Percentiles rank a stretch among this genome's conserved stretches.
Evolutionary conservation across 2,113 vertebrate species (phyloP).

Genomic region (Cyprinus carpio): DNA sequence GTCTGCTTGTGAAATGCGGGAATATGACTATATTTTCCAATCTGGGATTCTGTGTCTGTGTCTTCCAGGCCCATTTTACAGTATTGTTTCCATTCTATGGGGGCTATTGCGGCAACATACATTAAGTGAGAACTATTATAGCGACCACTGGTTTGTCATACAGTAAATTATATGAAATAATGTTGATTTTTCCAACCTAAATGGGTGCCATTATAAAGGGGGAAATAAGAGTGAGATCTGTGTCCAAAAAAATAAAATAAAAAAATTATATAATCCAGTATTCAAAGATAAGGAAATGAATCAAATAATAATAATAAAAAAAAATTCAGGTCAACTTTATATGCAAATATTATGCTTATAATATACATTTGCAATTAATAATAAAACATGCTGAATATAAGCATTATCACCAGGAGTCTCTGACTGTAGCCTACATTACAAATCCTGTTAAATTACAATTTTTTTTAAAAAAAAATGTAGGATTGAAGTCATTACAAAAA

Average conservation of each 20-base stretch:
- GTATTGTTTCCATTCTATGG: constrained; percentile 5
- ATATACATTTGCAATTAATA: neutral
- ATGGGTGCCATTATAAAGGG: constrained; percentile 62
- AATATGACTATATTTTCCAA: constrained; percentile 19
- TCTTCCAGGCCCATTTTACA: neutral
- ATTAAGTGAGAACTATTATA: constrained; percentile 25
- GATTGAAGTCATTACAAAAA: neutral
- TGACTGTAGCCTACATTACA: neutral
- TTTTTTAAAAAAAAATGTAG: no score
- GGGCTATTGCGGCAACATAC: neutral
- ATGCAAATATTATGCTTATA: no score
- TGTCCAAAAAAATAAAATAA: neutral
- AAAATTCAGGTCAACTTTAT: no score
- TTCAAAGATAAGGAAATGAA: neutral
- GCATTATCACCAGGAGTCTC: neutral
- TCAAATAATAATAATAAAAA: neutral
- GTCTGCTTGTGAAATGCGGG: constrained; percentile 6
- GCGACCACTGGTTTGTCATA: constrained; percentile 46
- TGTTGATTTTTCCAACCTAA: constrained; percentile 45
- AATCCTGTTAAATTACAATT: neutral
- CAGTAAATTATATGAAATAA: constrained; percentile 35
- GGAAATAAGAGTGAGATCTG: neutral
- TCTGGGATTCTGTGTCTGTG: constrained; percentile 11
- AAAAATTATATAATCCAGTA: no score
- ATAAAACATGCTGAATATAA: neutral